Conservation (phyloP, 2,113 vertebrate species). For the Delphinus delphis region DNA sequence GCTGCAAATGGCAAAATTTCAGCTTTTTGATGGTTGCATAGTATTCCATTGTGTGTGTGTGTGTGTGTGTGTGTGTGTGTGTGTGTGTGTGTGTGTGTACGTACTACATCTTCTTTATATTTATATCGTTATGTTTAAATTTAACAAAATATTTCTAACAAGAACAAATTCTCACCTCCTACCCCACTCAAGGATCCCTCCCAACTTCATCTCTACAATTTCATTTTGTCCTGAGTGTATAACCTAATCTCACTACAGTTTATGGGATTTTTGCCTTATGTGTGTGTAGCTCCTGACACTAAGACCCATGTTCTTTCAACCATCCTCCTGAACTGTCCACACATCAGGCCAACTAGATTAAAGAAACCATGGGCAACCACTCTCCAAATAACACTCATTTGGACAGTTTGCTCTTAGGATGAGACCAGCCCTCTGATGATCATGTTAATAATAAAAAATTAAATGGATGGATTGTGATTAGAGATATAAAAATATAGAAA, state of each 20-base stretch:
- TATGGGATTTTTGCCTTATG: neutral
- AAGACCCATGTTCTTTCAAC: neutral
- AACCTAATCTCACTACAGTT: neutral
- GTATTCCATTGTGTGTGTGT: neutral
- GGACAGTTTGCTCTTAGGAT: neutral
- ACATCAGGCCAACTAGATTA: too few species aligned
- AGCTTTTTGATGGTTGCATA: neutral
- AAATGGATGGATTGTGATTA: neutral
- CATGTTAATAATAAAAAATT: neutral
- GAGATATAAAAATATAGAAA: neutral
- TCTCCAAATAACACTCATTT: neutral
- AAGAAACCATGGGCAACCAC: neutral
- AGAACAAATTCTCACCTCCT: neutral
- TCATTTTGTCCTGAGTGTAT: neutral
- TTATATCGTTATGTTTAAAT: neutral
- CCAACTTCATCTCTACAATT: neutral
- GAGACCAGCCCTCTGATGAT: neutral
- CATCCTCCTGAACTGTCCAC: neutral
- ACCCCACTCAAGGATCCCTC: neutral
- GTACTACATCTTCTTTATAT: neutral
- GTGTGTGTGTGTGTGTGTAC: neutral
- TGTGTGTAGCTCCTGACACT: neutral
- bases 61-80: neutral
- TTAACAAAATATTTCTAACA: neutral
- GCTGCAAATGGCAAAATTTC: neutral